phyloP scores from a whole-genome alignment of 1,140 invertebrate genomes.

The Prorops nasuta region DNA sequence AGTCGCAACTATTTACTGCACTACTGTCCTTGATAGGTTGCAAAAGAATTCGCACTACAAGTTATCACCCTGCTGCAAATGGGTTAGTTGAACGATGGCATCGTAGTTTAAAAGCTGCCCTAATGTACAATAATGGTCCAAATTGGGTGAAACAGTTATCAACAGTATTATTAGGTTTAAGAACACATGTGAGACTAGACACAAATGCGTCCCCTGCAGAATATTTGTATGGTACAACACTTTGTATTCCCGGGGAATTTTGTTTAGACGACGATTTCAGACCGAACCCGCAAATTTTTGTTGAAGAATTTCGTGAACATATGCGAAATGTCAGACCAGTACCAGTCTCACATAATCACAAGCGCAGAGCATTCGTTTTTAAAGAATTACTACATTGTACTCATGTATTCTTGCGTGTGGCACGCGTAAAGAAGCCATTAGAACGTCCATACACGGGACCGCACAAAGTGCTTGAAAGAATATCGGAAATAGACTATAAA shows the following conservation, averaged over 20 bases:
- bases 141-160: slow-evolving; percentile 17
- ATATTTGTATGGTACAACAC: slow-evolving; percentile 25
- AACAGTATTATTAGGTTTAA: neutral
- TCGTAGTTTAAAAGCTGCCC: neutral
- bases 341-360: neutral
- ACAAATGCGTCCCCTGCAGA: slow-evolving; percentile 11
- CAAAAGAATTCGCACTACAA: neutral
- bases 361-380: neutral
- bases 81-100: neutral
- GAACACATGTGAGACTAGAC: neutral
- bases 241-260: slow-evolving; percentile 40
- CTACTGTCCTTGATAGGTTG: neutral
- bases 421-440: neutral
- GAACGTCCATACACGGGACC: slow-evolving; percentile 3
- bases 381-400: neutral
- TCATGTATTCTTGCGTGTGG: neutral
- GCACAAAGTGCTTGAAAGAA: neutral
- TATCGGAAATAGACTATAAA: neutral
- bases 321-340: slow-evolving; percentile 16
- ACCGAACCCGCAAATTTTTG: slow-evolving; percentile 1
- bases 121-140: neutral
- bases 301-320: slow-evolving; percentile 8
- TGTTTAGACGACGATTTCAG: slow-evolving; percentile 9
- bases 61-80: neutral
- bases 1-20: neutral